phyloP scores from a whole-genome alignment of 2,888 invertebrate genomes.

The Meiosimyza platycephala region DNA sequence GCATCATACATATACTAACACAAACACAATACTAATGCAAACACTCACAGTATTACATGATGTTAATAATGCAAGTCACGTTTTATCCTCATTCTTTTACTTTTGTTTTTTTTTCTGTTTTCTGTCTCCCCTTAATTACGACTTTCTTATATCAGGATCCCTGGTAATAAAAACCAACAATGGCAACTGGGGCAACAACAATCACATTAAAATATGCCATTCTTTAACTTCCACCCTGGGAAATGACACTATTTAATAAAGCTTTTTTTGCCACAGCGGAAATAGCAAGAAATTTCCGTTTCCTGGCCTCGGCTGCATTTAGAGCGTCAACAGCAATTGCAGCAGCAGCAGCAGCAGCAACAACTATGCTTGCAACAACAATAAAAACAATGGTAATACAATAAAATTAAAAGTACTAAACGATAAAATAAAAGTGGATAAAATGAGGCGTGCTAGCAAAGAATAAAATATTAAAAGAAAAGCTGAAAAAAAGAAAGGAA shows the following conservation, averaged over 20 bases:
- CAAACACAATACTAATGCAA: too few species aligned
- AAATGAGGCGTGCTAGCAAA: neutral
- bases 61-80: too few species aligned
- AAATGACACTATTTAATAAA: constrained; percentile 12
- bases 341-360: constrained; percentile 24
- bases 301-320: neutral
- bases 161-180: neutral
- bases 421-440: neutral
- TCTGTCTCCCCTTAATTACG: neutral
- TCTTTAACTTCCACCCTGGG: neutral
- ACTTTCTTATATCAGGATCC: neutral
- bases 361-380: constrained; percentile 12
- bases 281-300: constrained; percentile 8
- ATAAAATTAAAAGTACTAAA: neutral
- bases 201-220: neutral
- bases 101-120: too few species aligned
- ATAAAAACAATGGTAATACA: constrained; percentile 1
- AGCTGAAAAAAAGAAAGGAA: neutral
- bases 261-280: constrained; percentile 8
- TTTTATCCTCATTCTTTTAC: too few species aligned
- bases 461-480: neutral
- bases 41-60: too few species aligned
- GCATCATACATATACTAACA: too few species aligned
- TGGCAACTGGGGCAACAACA: neutral
- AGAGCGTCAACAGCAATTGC: constrained; percentile 8